phyloP scores from a whole-genome alignment of 2,113 vertebrate species.

The Prinia subflava region DNA sequence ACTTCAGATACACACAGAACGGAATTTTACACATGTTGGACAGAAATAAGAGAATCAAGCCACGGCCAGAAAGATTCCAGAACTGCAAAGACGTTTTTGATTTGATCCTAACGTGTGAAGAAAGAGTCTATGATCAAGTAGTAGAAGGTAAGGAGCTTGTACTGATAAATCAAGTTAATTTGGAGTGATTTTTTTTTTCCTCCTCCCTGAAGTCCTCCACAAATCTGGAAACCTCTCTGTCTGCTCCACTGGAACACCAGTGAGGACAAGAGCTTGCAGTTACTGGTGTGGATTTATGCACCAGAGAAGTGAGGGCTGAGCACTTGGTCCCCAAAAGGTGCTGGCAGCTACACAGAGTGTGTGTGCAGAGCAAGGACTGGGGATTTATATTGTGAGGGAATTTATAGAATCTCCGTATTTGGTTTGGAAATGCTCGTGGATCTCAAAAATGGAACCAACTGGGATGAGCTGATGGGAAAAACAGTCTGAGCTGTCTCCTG shows the following conservation, averaged over 20 bases:
- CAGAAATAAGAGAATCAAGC: conserved; percentile 97
- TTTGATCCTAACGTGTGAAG: conserved; percentile 96
- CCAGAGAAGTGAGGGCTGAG: background rate
- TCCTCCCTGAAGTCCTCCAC: background rate
- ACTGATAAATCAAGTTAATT: background rate
- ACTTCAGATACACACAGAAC: conserved; percentile 96
- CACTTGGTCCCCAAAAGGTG: background rate
- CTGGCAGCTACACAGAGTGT: background rate
- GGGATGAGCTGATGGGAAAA: background rate
- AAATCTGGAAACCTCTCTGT: conserved; percentile 41
- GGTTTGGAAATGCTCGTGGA: background rate
- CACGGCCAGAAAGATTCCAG: conserved; percentile 94
- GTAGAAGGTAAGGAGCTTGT: conserved; percentile 88
- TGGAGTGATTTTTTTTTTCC: background rate
- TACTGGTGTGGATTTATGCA: fast-evolving
- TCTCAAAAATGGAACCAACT: background rate
- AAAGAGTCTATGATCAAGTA: conserved; percentile 97
- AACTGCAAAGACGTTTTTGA: conserved; percentile 96
- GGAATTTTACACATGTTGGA: conserved; percentile 99
- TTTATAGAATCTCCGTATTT: background rate
- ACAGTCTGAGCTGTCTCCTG: background rate
- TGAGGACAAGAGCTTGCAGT: background rate
- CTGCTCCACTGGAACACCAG: background rate
- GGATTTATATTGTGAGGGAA: background rate
- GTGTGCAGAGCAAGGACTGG: background rate